Conservation (phyloP, 1,140 invertebrate genomes). For the Drosophila persimilis region DNA sequence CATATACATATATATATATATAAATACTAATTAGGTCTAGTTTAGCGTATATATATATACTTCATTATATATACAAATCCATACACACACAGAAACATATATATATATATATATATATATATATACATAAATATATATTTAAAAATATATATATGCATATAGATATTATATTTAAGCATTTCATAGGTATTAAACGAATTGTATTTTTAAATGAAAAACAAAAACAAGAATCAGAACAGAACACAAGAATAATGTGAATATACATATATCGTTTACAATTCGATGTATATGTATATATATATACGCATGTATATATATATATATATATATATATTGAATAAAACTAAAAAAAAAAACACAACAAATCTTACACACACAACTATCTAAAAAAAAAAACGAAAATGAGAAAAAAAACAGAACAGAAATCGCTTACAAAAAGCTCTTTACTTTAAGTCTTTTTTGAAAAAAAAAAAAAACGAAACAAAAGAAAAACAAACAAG, state of each 20-base stretch:
- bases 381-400: constrained; percentile 54
- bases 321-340: constrained; percentile 1
- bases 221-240: constrained; percentile 19
- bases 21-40: constrained; percentile 25
- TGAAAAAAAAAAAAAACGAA: constrained; percentile 32
- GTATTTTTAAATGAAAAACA: constrained; percentile 68
- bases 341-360: constrained; percentile 25
- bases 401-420: constrained; percentile 32
- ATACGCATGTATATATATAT: constrained; percentile 12
- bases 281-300: constrained; percentile 11
- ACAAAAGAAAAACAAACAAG: constrained; percentile 29
- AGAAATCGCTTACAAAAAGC: constrained; percentile 47
- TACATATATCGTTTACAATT: background rate
- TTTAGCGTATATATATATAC: constrained; percentile 42
- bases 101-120: constrained; percentile 30
- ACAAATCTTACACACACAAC: constrained; percentile 46
- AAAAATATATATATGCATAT: constrained; percentile 46
- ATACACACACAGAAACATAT: constrained; percentile 18
- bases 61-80: constrained; percentile 39
- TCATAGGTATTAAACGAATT: constrained; percentile 74
- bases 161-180: constrained; percentile 76
- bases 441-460: constrained; percentile 66
- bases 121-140: constrained; percentile 34
- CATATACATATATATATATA: constrained; percentile 5
- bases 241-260: too few relatives aligned